Evolutionary conservation across 2,888 invertebrate species (phyloP), one percentile per base, ranked within the genome.

Genomic region (Conistra vaccinii): DNA sequence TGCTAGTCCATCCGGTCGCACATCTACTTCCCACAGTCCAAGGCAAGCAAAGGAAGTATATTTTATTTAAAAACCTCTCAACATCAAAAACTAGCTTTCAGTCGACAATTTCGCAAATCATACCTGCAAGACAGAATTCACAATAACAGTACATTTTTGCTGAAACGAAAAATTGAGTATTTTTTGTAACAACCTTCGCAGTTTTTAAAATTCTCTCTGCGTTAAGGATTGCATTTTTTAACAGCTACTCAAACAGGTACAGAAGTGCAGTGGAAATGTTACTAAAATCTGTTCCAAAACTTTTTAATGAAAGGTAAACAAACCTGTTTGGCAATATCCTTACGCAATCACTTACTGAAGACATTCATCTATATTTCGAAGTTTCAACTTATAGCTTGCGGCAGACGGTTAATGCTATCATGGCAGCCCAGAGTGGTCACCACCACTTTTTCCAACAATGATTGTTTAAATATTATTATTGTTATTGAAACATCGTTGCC

Each of bases 191-290:
- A 35, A 17, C 32, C 53, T 71, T 69, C 39, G 45, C 51, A 72
- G 68, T 80, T 84, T 87, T 87, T 29, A 76, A 83, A 84, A 87
- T 86, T 86, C 90, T 73, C 85, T 88, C 81, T 88, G 84, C 86
- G 68, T 76, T 78, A 73, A 73, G 75, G 70, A 88, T 88, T 90
- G 89, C 88, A 90, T 89, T 86, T 91, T 91, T 90, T 85, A 91
- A 91, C 76, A 85, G 81, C 80, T 89, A 88, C 89, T 90, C 88
- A 90, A 91, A 90, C 87, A 84, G 73, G 69, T 62, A n/a, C 57
- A 42, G 12, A 72, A 73, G 78, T 69, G 76, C 63, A 72, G 70
- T 60, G 57, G 53, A 3, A 75, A 76, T 68, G 65, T 75, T 68
- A 71, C 61, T 70, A 45, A 23, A 79, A 7, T 26, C 9, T 29